Percentiles rank a stretch among this genome's conserved stretches.
Conservation (phyloP, 2,797 vertebrate genomes). For the Xenopus petersii region DNA sequence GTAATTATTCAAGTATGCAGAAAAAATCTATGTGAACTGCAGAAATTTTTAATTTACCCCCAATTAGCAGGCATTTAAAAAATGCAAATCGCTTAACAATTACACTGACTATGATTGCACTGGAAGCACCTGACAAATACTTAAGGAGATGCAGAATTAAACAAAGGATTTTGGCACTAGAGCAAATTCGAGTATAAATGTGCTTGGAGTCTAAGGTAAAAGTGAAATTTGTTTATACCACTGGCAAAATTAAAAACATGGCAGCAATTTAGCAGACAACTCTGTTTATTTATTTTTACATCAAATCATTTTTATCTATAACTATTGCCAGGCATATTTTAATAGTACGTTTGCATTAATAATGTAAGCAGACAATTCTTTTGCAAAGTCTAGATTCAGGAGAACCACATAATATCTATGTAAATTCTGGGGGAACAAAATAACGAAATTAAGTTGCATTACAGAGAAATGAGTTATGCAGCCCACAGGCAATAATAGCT, state of each 20-base stretch:
- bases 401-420: constrained; percentile 12
- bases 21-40: too few relatives aligned
- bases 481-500: background rate
- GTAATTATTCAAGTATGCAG: too few relatives aligned
- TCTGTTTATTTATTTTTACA: background rate
- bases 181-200: too few relatives aligned
- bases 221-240: background rate
- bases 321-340: background rate
- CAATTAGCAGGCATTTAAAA: too few relatives aligned
- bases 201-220: too few relatives aligned
- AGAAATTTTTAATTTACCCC: too few relatives aligned
- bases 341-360: background rate
- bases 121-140: too few relatives aligned
- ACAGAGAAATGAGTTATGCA: background rate
- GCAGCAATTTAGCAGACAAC: background rate
- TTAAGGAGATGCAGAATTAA: too few relatives aligned
- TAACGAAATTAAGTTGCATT: background rate
- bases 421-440: constrained; percentile 1
- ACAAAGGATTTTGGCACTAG: too few relatives aligned
- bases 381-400: background rate
- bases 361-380: background rate
- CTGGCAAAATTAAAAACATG: background rate
- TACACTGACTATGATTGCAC: too few relatives aligned
- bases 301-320: constrained; percentile 8
- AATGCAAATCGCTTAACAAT: too few relatives aligned